phyloP scores from a whole-genome alignment of 1,140 invertebrate species.

The Listronotus bonariensis region DNA sequence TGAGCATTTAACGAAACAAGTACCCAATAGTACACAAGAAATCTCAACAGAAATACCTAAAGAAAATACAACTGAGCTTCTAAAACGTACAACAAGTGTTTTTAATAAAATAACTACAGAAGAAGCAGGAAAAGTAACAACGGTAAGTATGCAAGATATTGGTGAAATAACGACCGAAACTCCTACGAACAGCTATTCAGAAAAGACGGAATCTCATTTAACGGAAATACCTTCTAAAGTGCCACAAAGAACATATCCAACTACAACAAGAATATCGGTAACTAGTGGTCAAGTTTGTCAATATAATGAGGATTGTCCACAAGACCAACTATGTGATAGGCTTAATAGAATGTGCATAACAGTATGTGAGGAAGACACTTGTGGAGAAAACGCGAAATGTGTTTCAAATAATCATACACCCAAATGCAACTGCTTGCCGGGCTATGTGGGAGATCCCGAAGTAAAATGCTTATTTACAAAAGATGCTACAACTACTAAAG shows the following conservation, averaged over 20 bases:
- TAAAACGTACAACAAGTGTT: neutral
- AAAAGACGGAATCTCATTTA: neutral
- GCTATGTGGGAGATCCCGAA: constrained; percentile 78
- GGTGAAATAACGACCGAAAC: too few species aligned
- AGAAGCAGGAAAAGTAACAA: constrained; percentile 59
- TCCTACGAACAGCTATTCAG: neutral
- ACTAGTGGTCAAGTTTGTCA: constrained; percentile 69
- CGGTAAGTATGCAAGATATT: too few species aligned
- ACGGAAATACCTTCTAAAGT: too few species aligned
- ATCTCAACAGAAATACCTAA: neutral
- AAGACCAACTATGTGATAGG: constrained; percentile 77
- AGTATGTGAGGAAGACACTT: constrained; percentile 78
- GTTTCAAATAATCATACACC: constrained; percentile 74
- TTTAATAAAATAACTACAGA: neutral
- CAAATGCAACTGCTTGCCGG: constrained; percentile 76
- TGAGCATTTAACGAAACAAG: neutral
- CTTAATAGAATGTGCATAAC: constrained; percentile 80
- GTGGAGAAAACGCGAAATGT: constrained; percentile 83
- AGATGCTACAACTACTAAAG: too few species aligned
- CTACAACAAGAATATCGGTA: too few species aligned
- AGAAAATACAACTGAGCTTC: neutral
- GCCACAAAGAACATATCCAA: neutral
- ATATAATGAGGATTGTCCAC: constrained; percentile 86
- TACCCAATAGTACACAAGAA: neutral
- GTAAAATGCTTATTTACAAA: neutral